Percentiles rank a stretch among this genome's conserved stretches.
phyloP scores from a whole-genome alignment of 2,888 invertebrate genomes.

The Diploptera punctata region DNA sequence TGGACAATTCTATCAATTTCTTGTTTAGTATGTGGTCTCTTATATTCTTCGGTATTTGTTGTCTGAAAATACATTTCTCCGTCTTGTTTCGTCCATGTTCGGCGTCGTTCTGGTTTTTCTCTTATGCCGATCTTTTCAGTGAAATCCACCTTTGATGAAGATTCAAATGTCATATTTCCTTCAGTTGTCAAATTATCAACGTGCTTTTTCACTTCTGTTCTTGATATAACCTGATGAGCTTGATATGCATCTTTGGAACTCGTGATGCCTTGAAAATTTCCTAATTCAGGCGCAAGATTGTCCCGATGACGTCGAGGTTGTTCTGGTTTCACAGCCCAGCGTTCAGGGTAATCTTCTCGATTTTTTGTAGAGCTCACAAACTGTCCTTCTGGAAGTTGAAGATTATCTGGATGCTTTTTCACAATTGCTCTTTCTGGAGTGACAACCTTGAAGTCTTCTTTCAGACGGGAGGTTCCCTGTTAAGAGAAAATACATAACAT shows the following conservation, averaged over 20 bases:
- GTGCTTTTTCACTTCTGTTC: slow-evolving; percentile 45
- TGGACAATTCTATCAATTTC: slow-evolving; percentile 2
- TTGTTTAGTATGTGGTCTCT: slow-evolving; percentile 1
- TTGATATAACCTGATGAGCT: slow-evolving; percentile 44
- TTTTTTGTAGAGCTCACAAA: slow-evolving; percentile 45
- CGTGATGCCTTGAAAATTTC: slow-evolving; percentile 46
- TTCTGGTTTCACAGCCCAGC: slow-evolving; percentile 45
- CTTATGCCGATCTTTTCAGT: slow-evolving; percentile 64
- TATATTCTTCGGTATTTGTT: slow-evolving; percentile 64
- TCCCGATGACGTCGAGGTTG: slow-evolving; percentile 47
- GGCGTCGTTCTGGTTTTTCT: slow-evolving; percentile 65
- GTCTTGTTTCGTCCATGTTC: slow-evolving; percentile 77
- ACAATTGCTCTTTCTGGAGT: slow-evolving; percentile 39
- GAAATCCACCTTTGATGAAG: slow-evolving; percentile 68
- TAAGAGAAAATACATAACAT: no score
- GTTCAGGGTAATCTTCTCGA: slow-evolving; percentile 48
- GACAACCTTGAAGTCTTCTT: slow-evolving; percentile 51
- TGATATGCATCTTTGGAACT: slow-evolving; percentile 47
- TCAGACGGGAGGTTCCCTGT: slow-evolving; percentile 52
- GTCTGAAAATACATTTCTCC: slow-evolving; percentile 69
- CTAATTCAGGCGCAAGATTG: slow-evolving; percentile 45
- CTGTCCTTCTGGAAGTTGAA: slow-evolving; percentile 42
- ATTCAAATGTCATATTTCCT: slow-evolving; percentile 67
- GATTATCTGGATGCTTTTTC: slow-evolving; percentile 43
- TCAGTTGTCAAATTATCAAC: slow-evolving; percentile 49